These are phyloP conservation scores for Lanistes nyassanus DNA, from an alignment of 1,140 invertebrate genomes.

Conservation along the genomic window DNA sequence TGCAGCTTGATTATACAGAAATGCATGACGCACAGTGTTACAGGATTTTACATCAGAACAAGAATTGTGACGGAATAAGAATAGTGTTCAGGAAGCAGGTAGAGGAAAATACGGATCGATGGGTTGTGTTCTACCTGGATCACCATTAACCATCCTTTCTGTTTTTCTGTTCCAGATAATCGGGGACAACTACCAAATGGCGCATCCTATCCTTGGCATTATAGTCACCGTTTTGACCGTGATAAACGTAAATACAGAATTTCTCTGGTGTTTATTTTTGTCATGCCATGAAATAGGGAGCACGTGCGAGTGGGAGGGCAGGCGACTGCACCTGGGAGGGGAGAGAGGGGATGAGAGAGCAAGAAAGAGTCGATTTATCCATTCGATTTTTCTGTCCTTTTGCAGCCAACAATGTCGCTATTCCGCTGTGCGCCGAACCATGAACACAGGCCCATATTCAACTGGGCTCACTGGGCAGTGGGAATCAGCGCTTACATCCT, in stretches of 20 bases:
- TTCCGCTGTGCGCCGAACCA: conserved; percentile 88
- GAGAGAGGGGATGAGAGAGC: too few species aligned
- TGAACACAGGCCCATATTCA: conserved; percentile 84
- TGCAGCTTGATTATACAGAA: too few species aligned
- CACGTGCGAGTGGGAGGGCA: too few species aligned
- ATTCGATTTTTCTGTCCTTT: conserved; percentile 28
- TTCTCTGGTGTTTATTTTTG: neutral
- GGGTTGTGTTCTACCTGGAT: too few species aligned
- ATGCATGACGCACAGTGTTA: neutral
- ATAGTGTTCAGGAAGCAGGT: too few species aligned
- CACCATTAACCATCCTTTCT: too few species aligned
- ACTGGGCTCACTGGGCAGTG: conserved; percentile 92
- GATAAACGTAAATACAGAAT: conserved; percentile 28
- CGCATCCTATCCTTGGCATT: conserved; percentile 35
- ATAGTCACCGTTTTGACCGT: conserved; percentile 24
- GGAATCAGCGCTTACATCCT: conserved; percentile 90
- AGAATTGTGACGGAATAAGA: too few species aligned
- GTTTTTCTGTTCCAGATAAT: conserved; percentile 21
- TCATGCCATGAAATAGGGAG: neutral
- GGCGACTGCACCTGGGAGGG: too few species aligned
- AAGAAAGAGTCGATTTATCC: neutral
- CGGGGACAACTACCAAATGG: conserved; percentile 25
- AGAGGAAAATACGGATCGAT: too few species aligned
- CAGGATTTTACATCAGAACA: neutral
- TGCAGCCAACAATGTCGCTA: conserved; percentile 89